A percentile compares a stretch with the other conserved stretches of the same genome.
Evolutionary conservation across 2,797 vertebrate species (phyloP).

Genomic region (Heliangelus exortis): DNA sequence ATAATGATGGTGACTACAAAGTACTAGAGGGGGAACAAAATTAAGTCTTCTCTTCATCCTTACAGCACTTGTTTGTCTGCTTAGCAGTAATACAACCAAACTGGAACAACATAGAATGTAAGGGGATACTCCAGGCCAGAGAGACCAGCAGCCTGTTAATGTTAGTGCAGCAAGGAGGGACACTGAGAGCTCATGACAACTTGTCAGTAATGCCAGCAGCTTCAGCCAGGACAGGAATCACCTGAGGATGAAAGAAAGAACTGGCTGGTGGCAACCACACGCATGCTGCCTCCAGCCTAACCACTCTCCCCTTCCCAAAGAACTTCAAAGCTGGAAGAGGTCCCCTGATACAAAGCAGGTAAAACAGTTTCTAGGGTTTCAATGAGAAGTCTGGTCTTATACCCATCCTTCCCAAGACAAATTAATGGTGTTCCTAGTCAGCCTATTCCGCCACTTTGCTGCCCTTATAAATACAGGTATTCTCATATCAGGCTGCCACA

Average conservation of each 20-base stretch:
- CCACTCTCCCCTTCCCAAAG: background rate
- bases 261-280: background rate
- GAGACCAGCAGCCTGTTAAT: background rate
- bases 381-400: background rate
- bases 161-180: background rate
- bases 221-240: background rate
- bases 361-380: background rate
- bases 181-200: background rate
- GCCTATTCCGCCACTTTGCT: background rate
- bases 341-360: background rate
- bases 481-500: background rate
- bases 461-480: background rate
- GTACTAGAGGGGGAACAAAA: background rate
- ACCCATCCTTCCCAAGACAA: background rate
- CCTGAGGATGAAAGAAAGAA: background rate
- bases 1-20: background rate
- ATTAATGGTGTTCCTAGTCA: background rate
- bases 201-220: background rate
- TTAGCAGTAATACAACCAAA: background rate
- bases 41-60: background rate
- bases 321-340: background rate
- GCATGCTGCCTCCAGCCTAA: fast-evolving
- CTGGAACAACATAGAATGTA: background rate
- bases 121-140: background rate
- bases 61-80: background rate